Evolutionary conservation across 92 coral and sea anemone genomes (phyloP), one percentile per base, ranked within the genome.

Genomic region (Umimayanthus kanabou): DNA sequence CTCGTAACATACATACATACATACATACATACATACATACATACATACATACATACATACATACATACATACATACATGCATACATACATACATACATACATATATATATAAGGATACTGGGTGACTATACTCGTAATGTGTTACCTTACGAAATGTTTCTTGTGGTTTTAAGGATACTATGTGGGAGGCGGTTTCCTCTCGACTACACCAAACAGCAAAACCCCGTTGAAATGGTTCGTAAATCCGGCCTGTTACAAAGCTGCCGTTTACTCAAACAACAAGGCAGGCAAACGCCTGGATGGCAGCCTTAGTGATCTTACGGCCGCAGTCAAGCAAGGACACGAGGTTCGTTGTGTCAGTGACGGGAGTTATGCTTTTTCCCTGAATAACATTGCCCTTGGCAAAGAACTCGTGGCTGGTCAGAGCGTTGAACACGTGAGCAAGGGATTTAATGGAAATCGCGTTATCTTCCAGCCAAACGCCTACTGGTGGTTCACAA

Each of bases 401-500:
- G 42, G 83, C 2, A 57, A 22, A 30, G n/a, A 13, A 8, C 14
- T 76, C 20, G 85, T 79, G 43, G 79, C 89, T 29, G 87, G 85
- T 66, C 80, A 95, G 88, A 94, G 47, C 42, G 70, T 95, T 20
- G 94, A 95, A 73, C 96, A 93, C 85, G 86, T 93, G 67, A 95
- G 98, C 83, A 80, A 45, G 50, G 22, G 61, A 3, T 71, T 39
- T 20, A 55, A 42, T 9, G 86, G 83, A 5, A 50, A 64, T 37
- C 79, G 8, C 39, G 65, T 91, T 42, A 85, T 40, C 20, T 95
- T 93, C 88, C 94, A 90, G 64, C 67, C 55, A 29, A 90, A 92
- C 40, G 92, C 94, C 1, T 86, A 92, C 18, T 92, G 96, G 96
- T 93, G 96, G 96, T 95, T 93, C 85, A 88, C 89, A 28, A 85